Base-by-base conservation (phyloP, 2,888 invertebrate genomes). In the Carpatolechia fugitivella region DNA sequence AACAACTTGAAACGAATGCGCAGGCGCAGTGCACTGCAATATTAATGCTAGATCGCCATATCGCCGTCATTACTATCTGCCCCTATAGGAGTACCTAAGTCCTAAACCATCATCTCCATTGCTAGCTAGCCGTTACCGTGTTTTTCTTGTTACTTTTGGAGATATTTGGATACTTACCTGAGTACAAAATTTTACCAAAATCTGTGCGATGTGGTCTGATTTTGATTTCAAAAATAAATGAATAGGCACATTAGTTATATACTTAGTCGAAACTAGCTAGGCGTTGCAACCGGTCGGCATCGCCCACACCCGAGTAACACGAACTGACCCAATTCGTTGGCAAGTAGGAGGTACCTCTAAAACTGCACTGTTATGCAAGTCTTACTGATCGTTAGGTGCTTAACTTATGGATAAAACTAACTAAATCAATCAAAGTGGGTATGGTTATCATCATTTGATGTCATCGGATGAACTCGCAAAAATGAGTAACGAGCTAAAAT, bases 271-370 rank as follows among this genome's bases (percentile, higher is more conserved):
- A 53, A n/a, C n/a, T n/a, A 44, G 54, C 57, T 60, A 57, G 60
- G 57, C 60, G 60, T 49, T 51, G 61, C 67, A 62, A 65, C 64
- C 63, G 65, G 61, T 61, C 54, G 47, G n/a, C n/a, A n/a, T 50
- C 66, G 65, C 74, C 70, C 71, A 70, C 74, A 52, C 50, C 55
- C 16, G 48, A 52, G 51, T 14, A 44, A 18, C 56, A 44, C 57
- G 24, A 24, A 56, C 50, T 66, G 72, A 70, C 76, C 74, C 64
- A 68, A 65, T 70, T 74, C 56, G 44, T 38, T 50, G 53, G 56
- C 60, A 44, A 61, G 66, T 73, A 67, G 68, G 68, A 65, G 63
- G 56, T 59, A 62, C 64, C 52, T 62, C 59, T 55, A 57, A 62
- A 57, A 52, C 56, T 47, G 47, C 59, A 47, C 41, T 47, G 40